Evolutionary conservation across 2,888 invertebrate genomes (phyloP), one percentile per base, ranked within the genome.

Genomic region (Norana najaformis): DNA sequence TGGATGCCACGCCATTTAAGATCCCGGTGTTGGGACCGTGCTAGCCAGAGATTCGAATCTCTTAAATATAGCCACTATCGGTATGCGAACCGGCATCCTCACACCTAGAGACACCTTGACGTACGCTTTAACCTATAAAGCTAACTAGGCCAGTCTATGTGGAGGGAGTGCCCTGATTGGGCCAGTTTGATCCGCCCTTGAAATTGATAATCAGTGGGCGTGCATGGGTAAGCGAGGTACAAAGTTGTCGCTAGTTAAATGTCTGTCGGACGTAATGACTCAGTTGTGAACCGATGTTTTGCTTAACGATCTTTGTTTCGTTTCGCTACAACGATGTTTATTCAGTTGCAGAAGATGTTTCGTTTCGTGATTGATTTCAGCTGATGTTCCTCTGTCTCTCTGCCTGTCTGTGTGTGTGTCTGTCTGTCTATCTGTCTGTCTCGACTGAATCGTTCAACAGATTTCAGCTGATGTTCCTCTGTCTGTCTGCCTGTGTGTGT

Each of bases 301-400:
- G 6, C 69, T 13, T n/a, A 69, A 5, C n/a, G n/a, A 30, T 30
- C 30, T n/a, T n/a, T 8, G 30, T 69, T 69, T n/a, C n/a, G n/a
- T 69, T 69, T 69, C 69, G 69, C 30, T n/a, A 69, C 69, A 11
- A n/a, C 6, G 11, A n/a, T 69, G 69, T 69, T 69, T 69, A 69
- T 69, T 69, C 69, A 69, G 69, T n/a, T 69, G 30, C 30, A 69
- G 69, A 30, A 69, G n/a, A n/a, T 69, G 69, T 69, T 69, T 69
- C 69, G 69, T 69, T 69, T 69, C 69, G 69, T n/a, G n/a, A n/a
- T n/a, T 69, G 69, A 69, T 69, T 69, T 30, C 69, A 69, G 69
- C 2, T n/a, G 69, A 69, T 69, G 30, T 8, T 30, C 30, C 6
- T 30, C 53, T 53, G 53, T 23, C 53, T 53, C 5, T 30, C 23